Evolutionary conservation across 2,888 invertebrate species (phyloP).

Genomic region (Leucophenga maculata): DNA sequence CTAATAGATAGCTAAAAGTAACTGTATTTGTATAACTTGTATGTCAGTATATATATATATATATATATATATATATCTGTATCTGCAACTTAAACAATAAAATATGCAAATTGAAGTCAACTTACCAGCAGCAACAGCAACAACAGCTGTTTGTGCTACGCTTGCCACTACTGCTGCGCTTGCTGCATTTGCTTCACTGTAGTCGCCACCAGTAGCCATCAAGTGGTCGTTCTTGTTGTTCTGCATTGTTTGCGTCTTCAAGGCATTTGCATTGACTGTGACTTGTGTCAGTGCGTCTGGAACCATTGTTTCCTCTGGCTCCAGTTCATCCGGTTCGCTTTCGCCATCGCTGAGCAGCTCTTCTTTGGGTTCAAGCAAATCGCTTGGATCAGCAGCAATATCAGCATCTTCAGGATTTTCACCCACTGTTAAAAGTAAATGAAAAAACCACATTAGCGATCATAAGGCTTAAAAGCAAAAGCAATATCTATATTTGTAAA

Average conservation of each 20-base stretch:
- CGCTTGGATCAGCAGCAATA: conserved; percentile 30
- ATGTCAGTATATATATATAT: not conserved
- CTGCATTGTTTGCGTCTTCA: not conserved
- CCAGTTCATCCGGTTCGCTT: conserved; percentile 39
- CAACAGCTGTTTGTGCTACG: conserved; percentile 26
- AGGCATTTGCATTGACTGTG: conserved; percentile 28
- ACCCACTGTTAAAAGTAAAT: conserved; percentile 48
- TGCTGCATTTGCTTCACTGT: conserved; percentile 16
- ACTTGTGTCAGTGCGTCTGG: conserved; percentile 38
- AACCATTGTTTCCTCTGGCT: conserved; percentile 43
- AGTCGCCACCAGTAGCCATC: not conserved
- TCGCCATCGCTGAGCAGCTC: conserved; percentile 62
- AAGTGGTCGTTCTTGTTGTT: conserved; percentile 37
- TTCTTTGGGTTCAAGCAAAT: conserved; percentile 65
- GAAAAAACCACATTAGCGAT: conserved; percentile 15
- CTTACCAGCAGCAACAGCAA: conserved; percentile 51
- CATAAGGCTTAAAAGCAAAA: conserved; percentile 13
- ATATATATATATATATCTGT: not conserved
- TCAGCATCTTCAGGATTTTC: conserved; percentile 52
- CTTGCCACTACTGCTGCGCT: conserved; percentile 40
- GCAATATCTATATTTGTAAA: not conserved
- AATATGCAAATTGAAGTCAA: conserved; percentile 67
- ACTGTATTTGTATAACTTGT: too few species aligned
- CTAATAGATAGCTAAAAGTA: too few species aligned
- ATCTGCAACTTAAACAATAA: conserved; percentile 53